Base-by-base conservation (phyloP, 2,888 invertebrate species). In the Bimastos eiseni region DNA sequence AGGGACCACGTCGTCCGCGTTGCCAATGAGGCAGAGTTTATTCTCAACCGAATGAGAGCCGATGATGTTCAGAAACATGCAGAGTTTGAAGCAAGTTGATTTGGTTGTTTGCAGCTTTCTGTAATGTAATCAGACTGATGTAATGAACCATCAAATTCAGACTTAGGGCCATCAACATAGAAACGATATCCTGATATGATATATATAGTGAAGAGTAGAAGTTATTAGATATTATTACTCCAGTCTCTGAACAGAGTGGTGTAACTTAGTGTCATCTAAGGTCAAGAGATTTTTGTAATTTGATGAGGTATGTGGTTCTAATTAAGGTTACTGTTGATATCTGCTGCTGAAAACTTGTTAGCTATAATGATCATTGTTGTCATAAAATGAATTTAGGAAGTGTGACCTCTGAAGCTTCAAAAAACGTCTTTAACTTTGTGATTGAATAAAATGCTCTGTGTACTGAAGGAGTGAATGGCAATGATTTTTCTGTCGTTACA, bases 1-100 rank as follows among this genome's bases (percentile, higher is more conserved):
- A 97, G 99, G 94, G 99, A 99, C 95, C 99, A 99, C 95, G 99
- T 99, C 94, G 99, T 99, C 37, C 96, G 99, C 91, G 99, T 99
- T 30, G 99, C 99, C 44, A 99, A 99, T 95, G 99, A 99, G 95
- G 99, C 99, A 0, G 99, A 99, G 95, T 99, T 99, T 95, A 99
- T 99, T 93, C 95, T 99, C 92, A 99, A 99, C 95, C 96, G 99
- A 93, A 98, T 99, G 98, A 96, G 99, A 92, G 99, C 99, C 0
- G 99, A 99, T 94, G 99, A 99, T 95, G 99, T 99, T 2, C 96
- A 99, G 90, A 99, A 99, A 95, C 99, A 99, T 95, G 98, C 99
- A 0, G 98, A 99, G 95, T 96, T 96, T 94, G 96, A 96, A 92
- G 93, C 92, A 41, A 86, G 86, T 86, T 36, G 36, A 34, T 8